Base-by-base conservation (phyloP, 2,888 invertebrate species). In the Oscheius onirici region DNA sequence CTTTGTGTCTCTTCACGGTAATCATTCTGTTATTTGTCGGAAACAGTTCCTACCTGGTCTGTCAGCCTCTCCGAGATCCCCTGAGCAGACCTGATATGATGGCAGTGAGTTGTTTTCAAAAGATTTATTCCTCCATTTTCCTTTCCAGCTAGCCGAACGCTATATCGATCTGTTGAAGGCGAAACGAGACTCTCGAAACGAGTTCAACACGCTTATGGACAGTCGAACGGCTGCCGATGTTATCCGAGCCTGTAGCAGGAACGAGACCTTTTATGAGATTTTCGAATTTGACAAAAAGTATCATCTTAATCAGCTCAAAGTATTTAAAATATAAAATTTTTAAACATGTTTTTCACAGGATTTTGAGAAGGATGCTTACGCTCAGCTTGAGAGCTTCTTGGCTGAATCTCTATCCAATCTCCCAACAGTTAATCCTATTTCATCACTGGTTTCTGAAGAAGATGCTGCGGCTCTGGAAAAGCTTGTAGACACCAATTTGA, bases 191-290 rank as follows among this genome's bases (percentile, higher is more conserved):
- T 65, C 73, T 5, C 51, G 57, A 15, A 73, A 74, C 46, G 77
- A 77, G 41, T 57, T 79, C 3, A 68, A 74, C 41, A 60, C 66
- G 11, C 67, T 77, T 44, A 41, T 79, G 15, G 76, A 80, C 43
- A 71, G 78, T n/a, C 73, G 78, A 55, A 74, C 73, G 2, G 76
- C 83, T 17, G 82, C 79, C 1, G 83, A 86, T 49, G 61, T 68
- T 68, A 41, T 68, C 60, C 74, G 82, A 54, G 84, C 82, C 6
- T 86, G 86, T 51, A 71, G 76, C 10, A 69, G 81, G 46, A 83
- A 84, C 51, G 81, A 82, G 65, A 86, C 86, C 0, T 75, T 86
- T 67, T 86, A 86, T 74, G 76, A 80, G 26, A 81, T 86, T 34
- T 78, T 85, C 52, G 82, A 80, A 10, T 66, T 86, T 66, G 85